phyloP scores from a whole-genome alignment of 1,140 invertebrate genomes.

The Aphis craccivora region DNA sequence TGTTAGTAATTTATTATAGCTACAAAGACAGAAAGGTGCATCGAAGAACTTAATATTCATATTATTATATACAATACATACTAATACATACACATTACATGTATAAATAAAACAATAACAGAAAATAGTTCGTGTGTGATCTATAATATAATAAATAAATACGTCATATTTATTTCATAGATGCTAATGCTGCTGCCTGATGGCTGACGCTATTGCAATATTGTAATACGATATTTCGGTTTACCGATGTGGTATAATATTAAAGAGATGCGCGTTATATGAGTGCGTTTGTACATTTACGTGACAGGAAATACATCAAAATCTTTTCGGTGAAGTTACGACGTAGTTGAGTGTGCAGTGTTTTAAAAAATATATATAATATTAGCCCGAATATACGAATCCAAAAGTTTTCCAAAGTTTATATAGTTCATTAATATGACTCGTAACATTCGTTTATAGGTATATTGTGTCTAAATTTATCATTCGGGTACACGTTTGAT shows the following conservation, averaged over 20 bases:
- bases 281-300: background rate
- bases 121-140: background rate
- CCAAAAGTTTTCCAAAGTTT: background rate
- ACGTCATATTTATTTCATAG: background rate
- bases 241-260: background rate
- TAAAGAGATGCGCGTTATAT: background rate
- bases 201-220: background rate
- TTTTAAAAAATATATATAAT: background rate
- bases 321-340: background rate
- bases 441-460: background rate
- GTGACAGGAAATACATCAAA: slow-evolving; percentile 1
- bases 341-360: background rate
- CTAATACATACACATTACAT: no score
- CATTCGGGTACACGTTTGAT: background rate
- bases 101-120: background rate
- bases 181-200: background rate
- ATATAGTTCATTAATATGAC: background rate
- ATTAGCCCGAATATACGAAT: background rate
- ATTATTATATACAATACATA: no score
- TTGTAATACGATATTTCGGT: background rate
- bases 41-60: background rate
- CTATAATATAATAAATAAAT: background rate
- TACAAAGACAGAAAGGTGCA: background rate
- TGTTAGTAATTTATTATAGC: background rate
- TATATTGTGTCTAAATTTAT: background rate